A percentile compares a stretch with the other conserved stretches of the same genome.
Evolutionary conservation across 2,797 vertebrate species (phyloP).

Genomic region (Triplophysa bombifrons): DNA sequence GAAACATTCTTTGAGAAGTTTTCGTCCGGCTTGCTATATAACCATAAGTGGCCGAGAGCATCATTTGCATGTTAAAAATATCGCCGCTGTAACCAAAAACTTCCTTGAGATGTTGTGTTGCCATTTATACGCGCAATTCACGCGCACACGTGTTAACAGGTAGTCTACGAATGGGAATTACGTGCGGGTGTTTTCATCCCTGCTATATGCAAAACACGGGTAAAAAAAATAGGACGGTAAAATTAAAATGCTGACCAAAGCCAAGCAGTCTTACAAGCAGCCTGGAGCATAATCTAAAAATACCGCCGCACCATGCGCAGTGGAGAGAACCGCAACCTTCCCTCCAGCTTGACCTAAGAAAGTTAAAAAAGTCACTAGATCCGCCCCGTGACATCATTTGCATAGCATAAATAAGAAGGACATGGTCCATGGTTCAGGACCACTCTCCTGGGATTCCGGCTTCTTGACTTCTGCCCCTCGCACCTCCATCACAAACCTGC

Average conservation of each 20-base stretch:
- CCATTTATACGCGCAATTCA: background rate
- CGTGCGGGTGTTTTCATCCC: background rate
- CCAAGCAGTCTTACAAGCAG: conserved; percentile 60
- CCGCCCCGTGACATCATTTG: conserved; percentile 79
- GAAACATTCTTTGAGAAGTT: background rate
- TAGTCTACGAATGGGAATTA: background rate
- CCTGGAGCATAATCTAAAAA: conserved; percentile 82
- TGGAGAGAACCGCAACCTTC: conserved; percentile 71
- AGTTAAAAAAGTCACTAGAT: conserved; percentile 93
- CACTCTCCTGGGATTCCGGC: conserved; percentile 83
- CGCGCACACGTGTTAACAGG: conserved; percentile 9
- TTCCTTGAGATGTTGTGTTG: conserved; percentile 17
- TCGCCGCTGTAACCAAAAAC: conserved; percentile 60
- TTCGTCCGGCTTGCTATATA: conserved; percentile 50
- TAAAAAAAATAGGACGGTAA: background rate
- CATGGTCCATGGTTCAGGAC: conserved; percentile 77
- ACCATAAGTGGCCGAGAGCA: conserved; percentile 72
- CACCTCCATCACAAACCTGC: conserved; percentile 78
- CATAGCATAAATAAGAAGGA: conserved; percentile 86
- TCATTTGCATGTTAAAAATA: conserved; percentile 75
- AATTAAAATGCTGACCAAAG: conserved; percentile 63
- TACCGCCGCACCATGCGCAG: conserved; percentile 77
- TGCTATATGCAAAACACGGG: background rate
- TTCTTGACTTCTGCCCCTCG: conserved; percentile 76
- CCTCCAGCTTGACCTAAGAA: conserved; percentile 97